These are phyloP conservation scores for Brienomyrus longianalis DNA, from an alignment of 2,113 vertebrate genomes.

Conservation along the genomic window DNA sequence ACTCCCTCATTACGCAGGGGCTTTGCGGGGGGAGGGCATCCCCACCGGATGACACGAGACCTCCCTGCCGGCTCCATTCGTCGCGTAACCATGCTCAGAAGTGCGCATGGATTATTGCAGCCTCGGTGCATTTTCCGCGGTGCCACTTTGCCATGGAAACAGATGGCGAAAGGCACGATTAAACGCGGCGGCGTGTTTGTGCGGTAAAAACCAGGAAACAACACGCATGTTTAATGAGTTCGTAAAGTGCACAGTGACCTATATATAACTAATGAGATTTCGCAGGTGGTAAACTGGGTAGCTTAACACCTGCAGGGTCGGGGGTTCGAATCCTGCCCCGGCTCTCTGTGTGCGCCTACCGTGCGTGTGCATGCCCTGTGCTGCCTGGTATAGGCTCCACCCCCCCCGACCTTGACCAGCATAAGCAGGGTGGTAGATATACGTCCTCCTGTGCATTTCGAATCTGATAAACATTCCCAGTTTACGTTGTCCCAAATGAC, in stretches of 20 bases:
- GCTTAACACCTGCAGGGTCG: neutral
- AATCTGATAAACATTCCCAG: neutral
- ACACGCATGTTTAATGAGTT: neutral
- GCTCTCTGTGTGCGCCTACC: neutral
- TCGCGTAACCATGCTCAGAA: neutral
- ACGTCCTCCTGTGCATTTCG: neutral
- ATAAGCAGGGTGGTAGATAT: neutral
- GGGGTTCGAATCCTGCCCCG: neutral
- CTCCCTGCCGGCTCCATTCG: neutral
- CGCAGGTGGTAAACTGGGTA: neutral
- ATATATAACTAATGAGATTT: neutral
- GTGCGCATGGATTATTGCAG: neutral
- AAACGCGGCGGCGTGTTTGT: neutral
- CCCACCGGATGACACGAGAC: neutral
- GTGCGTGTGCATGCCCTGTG: neutral
- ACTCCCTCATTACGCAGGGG: constrained; percentile 60
- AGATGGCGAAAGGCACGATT: neutral
- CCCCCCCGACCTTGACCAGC: neutral
- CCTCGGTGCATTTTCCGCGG: neutral
- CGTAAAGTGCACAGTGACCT: neutral
- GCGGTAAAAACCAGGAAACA: neutral
- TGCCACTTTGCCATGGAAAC: neutral
- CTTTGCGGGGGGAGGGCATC: neutral
- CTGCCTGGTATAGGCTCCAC: neutral
- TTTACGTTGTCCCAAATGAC: neutral